phyloP scores from a whole-genome alignment of 2,888 invertebrate genomes.

The Arge pagana region DNA sequence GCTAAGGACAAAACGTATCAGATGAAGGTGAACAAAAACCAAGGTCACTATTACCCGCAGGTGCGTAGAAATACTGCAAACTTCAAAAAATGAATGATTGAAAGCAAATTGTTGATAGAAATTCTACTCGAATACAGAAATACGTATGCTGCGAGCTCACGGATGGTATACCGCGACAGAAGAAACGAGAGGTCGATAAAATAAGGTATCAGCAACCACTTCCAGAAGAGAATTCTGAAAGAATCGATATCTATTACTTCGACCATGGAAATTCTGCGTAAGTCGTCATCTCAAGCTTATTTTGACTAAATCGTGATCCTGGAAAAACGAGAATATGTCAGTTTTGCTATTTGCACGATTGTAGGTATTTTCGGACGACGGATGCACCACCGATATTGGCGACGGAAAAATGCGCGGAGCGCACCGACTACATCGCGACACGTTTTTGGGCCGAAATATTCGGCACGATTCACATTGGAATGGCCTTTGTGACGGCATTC shows the following conservation, averaged over 20 bases:
- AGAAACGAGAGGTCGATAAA: conserved; percentile 15
- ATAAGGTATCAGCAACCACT: conserved; percentile 10
- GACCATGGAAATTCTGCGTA: conserved; percentile 70
- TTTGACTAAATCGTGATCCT: neutral
- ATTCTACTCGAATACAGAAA: conserved; percentile 29
- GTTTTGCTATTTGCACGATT: conserved; percentile 26
- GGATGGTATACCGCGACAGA: conserved; percentile 38
- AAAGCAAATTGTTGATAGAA: neutral
- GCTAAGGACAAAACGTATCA: conserved; percentile 39
- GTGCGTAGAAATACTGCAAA: conserved; percentile 16
- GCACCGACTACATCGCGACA: conserved; percentile 64
- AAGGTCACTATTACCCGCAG: conserved; percentile 38
- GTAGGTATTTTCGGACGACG: conserved; percentile 66
- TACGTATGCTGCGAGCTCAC: conserved; percentile 32
- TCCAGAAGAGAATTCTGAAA: conserved; percentile 43
- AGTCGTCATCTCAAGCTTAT: conserved; percentile 33
- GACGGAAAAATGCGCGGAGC: conserved; percentile 64
- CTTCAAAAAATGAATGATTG: neutral
- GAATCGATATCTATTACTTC: conserved; percentile 70
- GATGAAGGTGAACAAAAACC: conserved; percentile 38
- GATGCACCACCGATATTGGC: conserved; percentile 65
- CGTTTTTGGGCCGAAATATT: conserved; percentile 73
- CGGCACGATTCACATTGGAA: conserved; percentile 66
- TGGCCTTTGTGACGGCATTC: conserved; percentile 66
- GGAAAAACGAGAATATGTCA: neutral